Evolutionary conservation across 2,888 invertebrate species (phyloP), one percentile per base, ranked within the genome.

Genomic region (Parnassius glacialis): DNA sequence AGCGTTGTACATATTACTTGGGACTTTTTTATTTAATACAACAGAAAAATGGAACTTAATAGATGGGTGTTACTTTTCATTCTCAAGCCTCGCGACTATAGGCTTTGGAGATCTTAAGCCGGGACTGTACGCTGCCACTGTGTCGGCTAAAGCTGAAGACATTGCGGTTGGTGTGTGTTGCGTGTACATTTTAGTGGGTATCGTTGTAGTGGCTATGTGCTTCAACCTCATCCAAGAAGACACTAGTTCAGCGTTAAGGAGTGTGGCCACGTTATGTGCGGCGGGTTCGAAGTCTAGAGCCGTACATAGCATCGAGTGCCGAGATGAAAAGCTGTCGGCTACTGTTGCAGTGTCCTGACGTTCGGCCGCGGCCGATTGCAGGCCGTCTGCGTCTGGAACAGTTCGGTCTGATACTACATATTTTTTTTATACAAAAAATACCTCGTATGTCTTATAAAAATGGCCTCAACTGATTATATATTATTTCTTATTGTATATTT

Each of bases 41-140:
- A 95, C 98, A 79, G 99, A 99, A 83, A 94, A 94, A 70, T 99
- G 99, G 99, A 95, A 94, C 65, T 93, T 97, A 50, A 92, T 98
- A 59, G 98, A 98, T 77, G 97, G 98, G 44, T 93, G 95, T 65
- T 96, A 95, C 81, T 96, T 96, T 79, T 95, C 96, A 73, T 96
- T 96, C 83, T 95, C 95, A 16, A 95, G 94, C 65, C 88, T 95
- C 66, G 96, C 96, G 34, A 97, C 96, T 11, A 96, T 97, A 69
- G 96, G 97, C 1, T 96, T 97, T 75, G 97, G 97, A 0, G 95
- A 96, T 75, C 84, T 96, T 68, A 92, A 94, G 61, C 97, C 97
- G 0, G 94, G 95, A 2, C 83, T 89, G 25, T 90, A 93, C 62
- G 88, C 89, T 47, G 87, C 90, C 68, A 83, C 83, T 53, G 81